phyloP scores from a whole-genome alignment of 2,797 vertebrate species.

The Peromyscus nudipes region DNA sequence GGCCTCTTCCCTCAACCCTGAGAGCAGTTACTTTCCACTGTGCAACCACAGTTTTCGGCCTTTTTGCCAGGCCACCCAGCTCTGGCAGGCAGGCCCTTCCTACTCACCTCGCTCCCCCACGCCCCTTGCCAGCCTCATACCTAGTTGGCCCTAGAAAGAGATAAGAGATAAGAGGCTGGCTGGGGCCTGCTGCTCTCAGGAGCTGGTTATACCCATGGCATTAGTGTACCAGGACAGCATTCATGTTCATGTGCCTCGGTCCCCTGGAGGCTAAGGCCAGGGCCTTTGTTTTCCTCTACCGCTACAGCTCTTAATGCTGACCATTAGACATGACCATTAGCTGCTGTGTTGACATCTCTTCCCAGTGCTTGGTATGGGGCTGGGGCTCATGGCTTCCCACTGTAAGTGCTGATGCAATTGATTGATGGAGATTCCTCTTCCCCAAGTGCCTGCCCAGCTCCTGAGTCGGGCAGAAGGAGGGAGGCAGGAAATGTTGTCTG shows the following conservation, averaged over 20 bases:
- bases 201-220: background rate
- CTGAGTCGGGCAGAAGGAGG: slow-evolving; percentile 50
- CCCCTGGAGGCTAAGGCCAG: slow-evolving; percentile 19
- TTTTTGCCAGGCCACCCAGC: background rate
- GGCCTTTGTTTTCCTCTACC: background rate
- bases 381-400: background rate
- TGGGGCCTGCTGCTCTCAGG: background rate
- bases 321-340: background rate
- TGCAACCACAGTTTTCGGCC: background rate
- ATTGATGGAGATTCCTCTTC: slow-evolving; percentile 42
- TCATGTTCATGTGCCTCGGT: background rate
- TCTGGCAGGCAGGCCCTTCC: background rate
- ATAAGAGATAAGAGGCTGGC: slow-evolving; percentile 58
- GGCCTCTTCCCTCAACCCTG: slow-evolving; percentile 57
- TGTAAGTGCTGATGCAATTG: background rate
- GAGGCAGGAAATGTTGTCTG: slow-evolving; percentile 60
- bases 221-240: background rate
- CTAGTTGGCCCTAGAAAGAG: slow-evolving; percentile 50
- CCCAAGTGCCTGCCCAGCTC: background rate
- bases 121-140: slow-evolving; percentile 34
- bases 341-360: background rate
- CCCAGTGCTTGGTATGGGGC: background rate
- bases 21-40: background rate
- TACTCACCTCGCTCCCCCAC: background rate
- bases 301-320: background rate